Base-by-base conservation (phyloP, 2,797 vertebrate genomes). In the Epinephelus malabaricus region DNA sequence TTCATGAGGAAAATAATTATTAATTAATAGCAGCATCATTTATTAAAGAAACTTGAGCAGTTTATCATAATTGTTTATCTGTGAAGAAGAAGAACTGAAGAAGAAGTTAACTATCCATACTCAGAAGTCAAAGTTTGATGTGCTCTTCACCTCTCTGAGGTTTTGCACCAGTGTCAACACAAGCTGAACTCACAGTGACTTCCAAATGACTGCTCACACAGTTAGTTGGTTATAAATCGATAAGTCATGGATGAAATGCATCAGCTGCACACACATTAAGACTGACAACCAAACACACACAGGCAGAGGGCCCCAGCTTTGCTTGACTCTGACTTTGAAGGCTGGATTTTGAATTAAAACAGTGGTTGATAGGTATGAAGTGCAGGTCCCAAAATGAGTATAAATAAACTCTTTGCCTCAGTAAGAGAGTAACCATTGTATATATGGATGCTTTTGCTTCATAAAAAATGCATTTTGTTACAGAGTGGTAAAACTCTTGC, bases 401-500 rank as follows among this genome's bases (percentile, higher is more conserved):
- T 62, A 67, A 75, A 51, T 65, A 55, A 53, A 46, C 21, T 61
- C 23, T 21, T 38, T n/a, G 5, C 47, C 25, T 68, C 53, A 65
- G 27, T 34, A 70, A 66, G 12, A 43, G 1, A 69, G 23, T 34
- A 40, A 76, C 5, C 7, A 5, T 61, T 81, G 38, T 49, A 67
- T 49, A 56, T 56, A 63, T 43, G 56, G 49, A 72, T 38, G 61
- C 55, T 83, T 82, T 63, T 51, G 34, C 49, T 14, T 81, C 7
- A 84, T 86, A 64, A 91, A 88, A 77, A 5, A 78, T 89, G 75
- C 5, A 87, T 76, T 68, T 79, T 7, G 19, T 51, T 12, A 5
- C 23, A 56, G 47, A 76, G 40, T 45, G 27, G 30, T 2, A 23
- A 58, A 61, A 46, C 23, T 68, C 61, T 69, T 78, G 34, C 58